Base-by-base conservation (phyloP, 2,113 vertebrate genomes). In the Tragelaphus scriptus region DNA sequence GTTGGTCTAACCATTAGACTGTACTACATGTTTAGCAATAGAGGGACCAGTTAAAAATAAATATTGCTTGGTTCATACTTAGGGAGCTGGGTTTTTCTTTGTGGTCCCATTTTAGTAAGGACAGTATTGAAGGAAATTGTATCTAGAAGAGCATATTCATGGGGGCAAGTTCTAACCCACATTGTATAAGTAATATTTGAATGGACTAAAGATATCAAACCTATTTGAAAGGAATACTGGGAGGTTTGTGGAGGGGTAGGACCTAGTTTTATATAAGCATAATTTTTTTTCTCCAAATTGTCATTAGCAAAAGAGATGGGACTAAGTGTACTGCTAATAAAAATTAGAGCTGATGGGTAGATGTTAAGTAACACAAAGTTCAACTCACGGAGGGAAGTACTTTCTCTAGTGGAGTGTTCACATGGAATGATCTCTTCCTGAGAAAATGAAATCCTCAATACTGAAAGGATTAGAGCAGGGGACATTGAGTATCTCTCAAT, bases 171-270 rank as follows among this genome's bases (percentile, higher is more conserved):
- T 92, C 5, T 97, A 88, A 96, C 53, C 8, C 25, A 91, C 44
- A 32, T 92, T 87, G 9, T 95, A n/a, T 92, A 79, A 92, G 3
- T 79, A 86, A 81, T 47, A 4, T 1, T 59, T 85, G 19, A 93
- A 75, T 40, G 44, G 25, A 75, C 51, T 61, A 79, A 96, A 98
- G 28, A 49, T 95, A 90, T 58, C 47, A 65, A 90, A 93, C 30
- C 32, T 93, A 36, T 12, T 51, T 93, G 71, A 86, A 95, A 61
- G 40, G 6, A 19, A 25, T 40, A 26, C 89, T 58, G 68, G 49
- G 40, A 32, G 26, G 51, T 95, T 14, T 53, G 1, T 65, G 79
- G 36, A 87, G 5, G 21, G 28, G 14, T 30, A 26, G 30, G 5
- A 77, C 16, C 26, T 96, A 53, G 6, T 94, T 94, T 77, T 88